phyloP scores from a whole-genome alignment of 2,797 vertebrate species.

The Danio albolineatus region DNA sequence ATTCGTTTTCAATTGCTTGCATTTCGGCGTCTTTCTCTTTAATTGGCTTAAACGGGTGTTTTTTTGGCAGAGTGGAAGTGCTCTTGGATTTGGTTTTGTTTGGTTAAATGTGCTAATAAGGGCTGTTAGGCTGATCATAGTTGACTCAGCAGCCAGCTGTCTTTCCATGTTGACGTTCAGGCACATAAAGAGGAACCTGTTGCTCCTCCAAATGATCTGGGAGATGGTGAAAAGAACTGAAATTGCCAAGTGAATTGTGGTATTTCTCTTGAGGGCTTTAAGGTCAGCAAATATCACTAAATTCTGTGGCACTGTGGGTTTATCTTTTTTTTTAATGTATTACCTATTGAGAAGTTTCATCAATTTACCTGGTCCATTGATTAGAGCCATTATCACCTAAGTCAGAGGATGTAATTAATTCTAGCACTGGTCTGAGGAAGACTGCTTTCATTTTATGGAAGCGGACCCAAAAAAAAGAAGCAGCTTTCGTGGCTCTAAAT shows the following conservation, averaged over 20 bases:
- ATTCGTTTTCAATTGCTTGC: neutral
- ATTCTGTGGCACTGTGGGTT: too few relatives aligned
- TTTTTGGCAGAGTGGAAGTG: neutral
- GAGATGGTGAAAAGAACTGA: neutral
- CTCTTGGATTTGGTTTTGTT: conserved; percentile 18
- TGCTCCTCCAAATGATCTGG: conserved; percentile 11
- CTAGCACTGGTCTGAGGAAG: neutral
- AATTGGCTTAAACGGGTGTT: neutral
- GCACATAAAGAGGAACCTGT: conserved; percentile 1
- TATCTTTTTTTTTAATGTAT: too few relatives aligned
- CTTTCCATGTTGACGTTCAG: conserved; percentile 6
- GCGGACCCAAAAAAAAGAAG: neutral
- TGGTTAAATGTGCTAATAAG: conserved; percentile 17
- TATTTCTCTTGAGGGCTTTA: neutral
- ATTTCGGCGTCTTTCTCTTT: neutral
- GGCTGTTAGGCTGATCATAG: conserved; percentile 34
- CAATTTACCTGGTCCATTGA: neutral
- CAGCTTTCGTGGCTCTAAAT: neutral
- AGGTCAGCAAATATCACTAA: too few relatives aligned
- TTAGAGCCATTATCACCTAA: neutral
- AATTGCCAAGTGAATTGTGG: neutral
- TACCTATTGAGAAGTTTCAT: neutral
- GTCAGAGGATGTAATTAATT: neutral
- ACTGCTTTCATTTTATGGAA: neutral
- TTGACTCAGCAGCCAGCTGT: conserved; percentile 44